Percentiles rank a stretch among this genome's conserved stretches.
Conservation (phyloP, 2,113 vertebrate species). For the Pseudopipra pipra region DNA sequence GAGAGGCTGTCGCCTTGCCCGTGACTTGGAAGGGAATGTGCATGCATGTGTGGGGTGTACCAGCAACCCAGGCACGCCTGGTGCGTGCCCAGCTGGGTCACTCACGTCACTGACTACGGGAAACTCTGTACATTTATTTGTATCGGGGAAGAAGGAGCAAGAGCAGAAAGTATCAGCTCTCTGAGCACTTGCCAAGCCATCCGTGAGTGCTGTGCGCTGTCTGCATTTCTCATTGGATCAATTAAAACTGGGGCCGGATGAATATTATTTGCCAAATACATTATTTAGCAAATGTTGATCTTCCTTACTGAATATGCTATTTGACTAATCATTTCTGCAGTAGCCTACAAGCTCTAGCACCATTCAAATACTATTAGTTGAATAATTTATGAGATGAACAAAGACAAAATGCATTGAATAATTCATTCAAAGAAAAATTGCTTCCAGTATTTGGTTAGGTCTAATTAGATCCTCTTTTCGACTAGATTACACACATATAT, state of each 20-base stretch:
- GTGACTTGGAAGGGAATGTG: background rate
- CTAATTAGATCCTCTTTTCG: conserved; percentile 15
- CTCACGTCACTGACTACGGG: rapidly evolving
- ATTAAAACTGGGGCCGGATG: background rate
- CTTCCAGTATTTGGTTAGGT: conserved; percentile 40
- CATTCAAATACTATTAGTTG: background rate
- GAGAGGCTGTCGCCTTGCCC: background rate
- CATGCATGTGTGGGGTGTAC: rapidly evolving
- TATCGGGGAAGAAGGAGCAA: background rate
- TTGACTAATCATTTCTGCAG: conserved; percentile 18
- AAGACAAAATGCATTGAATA: conserved; percentile 51
- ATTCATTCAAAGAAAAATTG: conserved; percentile 51
- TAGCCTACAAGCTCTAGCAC: background rate
- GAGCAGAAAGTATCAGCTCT: background rate
- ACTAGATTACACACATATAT: background rate
- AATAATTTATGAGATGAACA: conserved; percentile 55
- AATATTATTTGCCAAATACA: conserved; percentile 24
- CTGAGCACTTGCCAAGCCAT: background rate
- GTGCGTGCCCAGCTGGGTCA: background rate
- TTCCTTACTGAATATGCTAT: background rate
- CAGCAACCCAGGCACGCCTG: background rate
- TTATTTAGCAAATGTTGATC: conserved; percentile 50
- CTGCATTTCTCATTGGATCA: background rate
- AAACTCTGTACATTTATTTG: background rate
- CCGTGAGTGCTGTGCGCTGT: background rate